Base-by-base conservation (phyloP, 2,113 vertebrate genomes). In the Miniopterus natalensis region DNA sequence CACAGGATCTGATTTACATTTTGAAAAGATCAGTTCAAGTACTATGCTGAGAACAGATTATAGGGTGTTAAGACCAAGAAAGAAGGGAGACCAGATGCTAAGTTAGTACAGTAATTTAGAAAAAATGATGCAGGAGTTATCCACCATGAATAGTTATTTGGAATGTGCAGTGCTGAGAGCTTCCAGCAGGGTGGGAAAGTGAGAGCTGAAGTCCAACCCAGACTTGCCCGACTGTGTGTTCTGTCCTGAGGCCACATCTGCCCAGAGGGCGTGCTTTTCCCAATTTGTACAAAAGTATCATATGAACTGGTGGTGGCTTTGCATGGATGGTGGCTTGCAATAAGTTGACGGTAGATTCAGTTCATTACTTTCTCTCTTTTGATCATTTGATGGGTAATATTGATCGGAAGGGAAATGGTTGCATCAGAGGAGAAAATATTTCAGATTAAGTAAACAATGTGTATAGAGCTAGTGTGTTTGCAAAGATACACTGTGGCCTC, bases 11-110 rank as follows among this genome's bases (percentile, higher is more conserved):
- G 63, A 31, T 80, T 92, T 77, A 88, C 13, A 81, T 77, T 95
- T 90, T 61, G 25, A 66, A 94, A 92, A 92, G 66, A 73, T 66
- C 61, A 94, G 8, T 73, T 40, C n/a, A 89, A 83, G 18, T 42
- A 23, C 12, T 65, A 13, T 80, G 12, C 51, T 88, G 42, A 65
- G 53, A 95, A 87, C 57, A 74, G 23, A 6, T n/a, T 57, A 15
- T n/a, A 40, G 7, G 2, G 47, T 84, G 61, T 73, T 6, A 81
- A 42, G 31, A 95, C 74, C 7, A 83, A 79, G n/a, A 90, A 88
- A 66, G 36, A 55, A 78, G 4, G 20, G 49, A 88, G 83, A 93
- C 25, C 6, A 85, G 63, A 21, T 57, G 61, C 55, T 71, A 89
- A 21, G 36, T 59, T 80, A 78, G 63, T 59, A 31, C 4, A 36